phyloP scores from a whole-genome alignment of 2,113 vertebrate genomes.

The Grammomys dolichurus region DNA sequence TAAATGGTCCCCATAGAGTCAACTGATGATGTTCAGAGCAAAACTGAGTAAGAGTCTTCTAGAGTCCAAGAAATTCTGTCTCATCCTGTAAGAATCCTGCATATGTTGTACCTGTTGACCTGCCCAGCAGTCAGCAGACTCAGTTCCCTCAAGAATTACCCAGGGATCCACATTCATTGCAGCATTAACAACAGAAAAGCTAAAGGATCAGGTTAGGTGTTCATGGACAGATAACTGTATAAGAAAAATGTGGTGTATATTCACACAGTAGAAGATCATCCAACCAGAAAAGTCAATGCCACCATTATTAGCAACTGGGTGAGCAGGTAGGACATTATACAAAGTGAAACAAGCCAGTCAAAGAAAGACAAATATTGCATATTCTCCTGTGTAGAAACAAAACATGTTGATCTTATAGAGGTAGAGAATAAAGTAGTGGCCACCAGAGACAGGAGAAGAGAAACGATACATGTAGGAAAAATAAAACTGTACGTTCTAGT shows the following conservation, averaged over 20 bases:
- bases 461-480: background rate
- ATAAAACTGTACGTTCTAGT: background rate
- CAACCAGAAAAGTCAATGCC: background rate
- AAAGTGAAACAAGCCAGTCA: background rate
- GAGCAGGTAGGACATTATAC: background rate
- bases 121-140: background rate
- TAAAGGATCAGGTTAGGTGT: too few relatives aligned
- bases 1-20: background rate
- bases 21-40: background rate
- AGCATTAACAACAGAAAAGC: background rate
- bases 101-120: background rate
- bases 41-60: background rate
- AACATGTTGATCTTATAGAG: background rate
- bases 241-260: background rate
- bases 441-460: background rate
- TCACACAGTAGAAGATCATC: background rate
- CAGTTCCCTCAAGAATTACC: background rate
- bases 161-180: background rate
- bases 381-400: background rate
- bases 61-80: background rate
- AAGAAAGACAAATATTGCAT: background rate
- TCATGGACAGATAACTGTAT: background rate
- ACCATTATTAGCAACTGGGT: background rate
- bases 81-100: background rate
- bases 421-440: background rate